These are phyloP conservation scores for Rhinogobius similis DNA, from an alignment of 2,113 vertebrate genomes.

Conservation along the genomic window DNA sequence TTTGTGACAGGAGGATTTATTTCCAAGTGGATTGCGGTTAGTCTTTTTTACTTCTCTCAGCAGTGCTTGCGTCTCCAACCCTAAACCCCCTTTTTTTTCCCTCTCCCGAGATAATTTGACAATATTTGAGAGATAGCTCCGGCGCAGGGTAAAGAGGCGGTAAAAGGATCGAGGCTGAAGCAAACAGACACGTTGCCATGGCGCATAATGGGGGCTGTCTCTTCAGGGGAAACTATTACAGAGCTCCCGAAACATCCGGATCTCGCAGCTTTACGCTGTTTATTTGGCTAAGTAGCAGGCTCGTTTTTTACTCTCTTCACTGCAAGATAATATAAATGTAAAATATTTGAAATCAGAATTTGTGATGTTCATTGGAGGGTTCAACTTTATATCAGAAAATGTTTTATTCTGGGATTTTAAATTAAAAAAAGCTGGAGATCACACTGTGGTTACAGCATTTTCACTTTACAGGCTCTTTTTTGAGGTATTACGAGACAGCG, in stretches of 20 bases:
- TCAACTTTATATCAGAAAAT: not conserved
- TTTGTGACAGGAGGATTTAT: not conserved
- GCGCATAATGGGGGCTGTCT: conserved; percentile 35
- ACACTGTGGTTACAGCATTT: too few relatives aligned
- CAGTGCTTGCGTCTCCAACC: conserved; percentile 6
- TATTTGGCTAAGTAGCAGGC: conserved; percentile 41
- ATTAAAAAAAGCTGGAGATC: too few relatives aligned
- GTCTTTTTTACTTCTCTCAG: conserved; percentile 4
- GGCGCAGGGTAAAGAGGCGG: conserved; percentile 12
- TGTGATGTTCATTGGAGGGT: conserved; percentile 50
- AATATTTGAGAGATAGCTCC: conserved; percentile 24
- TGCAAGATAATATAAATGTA: conserved; percentile 27
- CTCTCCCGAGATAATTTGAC: conserved; percentile 29
- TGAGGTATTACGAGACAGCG: too few relatives aligned
- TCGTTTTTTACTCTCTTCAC: conserved; percentile 43
- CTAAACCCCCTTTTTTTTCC: conserved; percentile 2
- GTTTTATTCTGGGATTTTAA: too few relatives aligned
- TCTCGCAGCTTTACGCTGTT: conserved; percentile 27
- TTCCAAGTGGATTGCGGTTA: not conserved
- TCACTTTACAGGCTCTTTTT: too few relatives aligned
- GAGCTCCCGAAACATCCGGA: conserved; percentile 22
- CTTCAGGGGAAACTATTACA: conserved; percentile 48
- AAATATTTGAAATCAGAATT: too few relatives aligned
- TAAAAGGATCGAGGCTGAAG: conserved; percentile 30
- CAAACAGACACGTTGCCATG: conserved; percentile 54